These are phyloP conservation scores for Calephelis nemesis DNA, from an alignment of 1,140 invertebrate genomes.

Conservation along the genomic window DNA sequence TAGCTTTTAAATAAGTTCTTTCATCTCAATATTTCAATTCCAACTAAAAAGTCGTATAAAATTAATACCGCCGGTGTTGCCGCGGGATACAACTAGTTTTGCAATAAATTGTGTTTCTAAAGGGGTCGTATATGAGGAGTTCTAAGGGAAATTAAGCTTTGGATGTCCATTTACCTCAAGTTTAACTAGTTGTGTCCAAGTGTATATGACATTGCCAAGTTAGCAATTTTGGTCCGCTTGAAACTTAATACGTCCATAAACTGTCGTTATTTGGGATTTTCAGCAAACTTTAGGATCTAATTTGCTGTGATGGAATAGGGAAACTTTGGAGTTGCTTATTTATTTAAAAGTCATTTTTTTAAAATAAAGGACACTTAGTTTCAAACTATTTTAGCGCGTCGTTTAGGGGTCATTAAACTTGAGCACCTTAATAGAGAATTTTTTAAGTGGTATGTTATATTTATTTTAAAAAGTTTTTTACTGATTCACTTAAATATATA, in stretches of 20 bases:
- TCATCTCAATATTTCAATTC: too few relatives aligned
- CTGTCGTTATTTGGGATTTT: slow-evolving; percentile 11
- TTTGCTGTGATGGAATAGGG: background rate
- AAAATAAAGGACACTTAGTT: too few relatives aligned
- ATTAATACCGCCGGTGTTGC: background rate
- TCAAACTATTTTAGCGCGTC: too few relatives aligned
- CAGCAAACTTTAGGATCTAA: background rate
- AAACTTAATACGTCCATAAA: slow-evolving; percentile 14
- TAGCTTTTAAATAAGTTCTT: too few relatives aligned
- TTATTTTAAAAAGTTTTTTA: too few relatives aligned
- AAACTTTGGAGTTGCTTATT: background rate
- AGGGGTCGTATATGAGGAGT: slow-evolving; percentile 22
- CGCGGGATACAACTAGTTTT: too few relatives aligned
- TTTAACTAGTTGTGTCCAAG: slow-evolving; percentile 42
- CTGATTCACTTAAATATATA: too few relatives aligned
- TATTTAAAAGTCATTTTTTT: too few relatives aligned
- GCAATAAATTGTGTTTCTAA: slow-evolving; percentile 20
- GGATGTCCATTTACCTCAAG: slow-evolving; percentile 51
- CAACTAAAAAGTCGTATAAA: background rate
- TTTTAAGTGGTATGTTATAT: too few relatives aligned
- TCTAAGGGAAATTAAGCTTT: slow-evolving; percentile 32
- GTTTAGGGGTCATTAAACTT: too few relatives aligned
- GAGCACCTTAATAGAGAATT: too few relatives aligned
- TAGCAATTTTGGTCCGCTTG: slow-evolving; percentile 36
- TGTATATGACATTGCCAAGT: slow-evolving; percentile 42